Evolutionary conservation across 2,888 invertebrate genomes (phyloP).

Genomic region (Drosophila austrosaltans): DNA sequence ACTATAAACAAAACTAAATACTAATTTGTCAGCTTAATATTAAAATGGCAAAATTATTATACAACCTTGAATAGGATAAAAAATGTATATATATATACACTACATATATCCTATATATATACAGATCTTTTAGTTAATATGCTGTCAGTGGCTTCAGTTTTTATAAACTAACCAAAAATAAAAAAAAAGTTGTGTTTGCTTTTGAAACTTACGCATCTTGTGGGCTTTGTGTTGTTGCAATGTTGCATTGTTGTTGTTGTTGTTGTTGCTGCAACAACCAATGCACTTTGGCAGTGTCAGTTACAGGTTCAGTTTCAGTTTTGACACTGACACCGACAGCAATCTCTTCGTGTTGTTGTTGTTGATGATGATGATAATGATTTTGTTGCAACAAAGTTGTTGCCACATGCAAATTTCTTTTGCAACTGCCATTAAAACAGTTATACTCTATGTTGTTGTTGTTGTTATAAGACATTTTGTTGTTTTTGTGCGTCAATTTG

Average conservation of each 20-base stretch:
- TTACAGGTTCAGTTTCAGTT: constrained; percentile 18
- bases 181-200: not conserved
- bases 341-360: constrained; percentile 19
- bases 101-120: too few relatives aligned
- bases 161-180: not conserved
- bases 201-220: constrained; percentile 79
- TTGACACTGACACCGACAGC: constrained; percentile 28
- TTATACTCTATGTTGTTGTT: constrained; percentile 25
- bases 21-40: too few relatives aligned
- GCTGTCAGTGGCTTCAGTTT: too few relatives aligned
- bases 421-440: constrained; percentile 34
- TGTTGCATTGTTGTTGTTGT: constrained; percentile 21
- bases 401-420: constrained; percentile 34
- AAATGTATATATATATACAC: too few relatives aligned
- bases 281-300: constrained; percentile 34
- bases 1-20: too few relatives aligned
- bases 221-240: constrained; percentile 50
- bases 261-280: constrained; percentile 21
- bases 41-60: too few relatives aligned
- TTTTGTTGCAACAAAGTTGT: constrained; percentile 10
- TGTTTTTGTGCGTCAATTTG: constrained; percentile 4
- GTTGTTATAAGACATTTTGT: constrained; percentile 27
- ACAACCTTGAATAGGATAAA: too few relatives aligned
- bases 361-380: not conserved
- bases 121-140: too few relatives aligned